Evolutionary conservation across 2,797 vertebrate species (phyloP), one percentile per base, ranked within the genome.

Genomic region (Microchirus variegatus): DNA sequence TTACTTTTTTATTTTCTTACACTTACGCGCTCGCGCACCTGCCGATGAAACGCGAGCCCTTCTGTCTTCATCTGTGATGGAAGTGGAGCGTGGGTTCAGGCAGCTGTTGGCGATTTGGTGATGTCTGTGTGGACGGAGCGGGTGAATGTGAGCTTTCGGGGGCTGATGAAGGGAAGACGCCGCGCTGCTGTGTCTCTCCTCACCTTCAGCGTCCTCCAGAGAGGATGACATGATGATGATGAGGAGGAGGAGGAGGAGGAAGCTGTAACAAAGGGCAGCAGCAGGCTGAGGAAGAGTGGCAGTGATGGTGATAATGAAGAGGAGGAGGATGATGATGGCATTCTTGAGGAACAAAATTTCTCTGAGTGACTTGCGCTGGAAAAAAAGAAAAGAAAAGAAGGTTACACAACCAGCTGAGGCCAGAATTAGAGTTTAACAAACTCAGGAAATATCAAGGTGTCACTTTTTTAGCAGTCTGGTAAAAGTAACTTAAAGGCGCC

Each of bases 131-230:
- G 31, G 26, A 41, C 50, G 2, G 36, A 35, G 45, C 31, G 41
- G 19, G 19, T 2, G 43, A 60, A 50, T 62, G 2, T 52, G 47
- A 9, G 41, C 17, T 43, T 26, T 26, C 1, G 26, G 5, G 9
- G 1, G 50, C 18, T 59, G 58, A 66, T 55, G 53, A 4, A 31
- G 16, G 14, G 41, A 42, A 62, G 53, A 58, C 37, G 58, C 41
- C 53, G 59, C 40, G 42, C 36, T 40, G 41, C 49, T 45, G 22
- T 22, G 18, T 53, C 14, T 18, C 53, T 36, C 2, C 45, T 67
- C 67, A 56, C 59, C 59, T 59, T 19, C 38, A 37, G 36, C 14
- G 16, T 70, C 50, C 66, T 67, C 54, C 14, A 41, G 45, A 48
- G 58, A 62, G 59, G 46, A 10, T 17, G 55, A 15, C 19, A 53